Base-by-base conservation (phyloP, 2,797 vertebrate genomes). In the Pitangus sulphuratus region DNA sequence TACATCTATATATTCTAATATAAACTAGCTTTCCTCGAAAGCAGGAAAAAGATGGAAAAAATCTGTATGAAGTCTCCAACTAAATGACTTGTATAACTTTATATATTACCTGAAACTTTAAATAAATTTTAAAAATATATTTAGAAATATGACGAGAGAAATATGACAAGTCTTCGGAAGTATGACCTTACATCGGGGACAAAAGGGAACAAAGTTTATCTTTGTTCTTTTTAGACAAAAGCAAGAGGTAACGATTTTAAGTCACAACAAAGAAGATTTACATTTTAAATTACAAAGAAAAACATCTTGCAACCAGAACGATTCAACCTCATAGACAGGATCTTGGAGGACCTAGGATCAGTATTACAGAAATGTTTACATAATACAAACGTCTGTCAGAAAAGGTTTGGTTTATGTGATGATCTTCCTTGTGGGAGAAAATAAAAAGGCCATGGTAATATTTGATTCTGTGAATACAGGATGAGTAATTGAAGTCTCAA, bases 381-480 rank as follows among this genome's bases (percentile, higher is more conserved):
- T 48, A 62, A 37, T 20, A 40, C 7, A 65, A 62, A 30, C 1
- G 35, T 9, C 30, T 81, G 8, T 31, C 72, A 79, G 25, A 25
- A 88, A 86, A 44, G 4, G 3, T 71, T 84, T 69, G 16, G 16
- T 45, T 20, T 33, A 6, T 53, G 9, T 30, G 16, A 50, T 42
- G 35, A 51, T 65, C 39, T 54, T 77, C 42, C 8, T 56, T 37
- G 13, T 6, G 14, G 7, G 30, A 2, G 11, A 15, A 53, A 64
- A 70, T 1, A 11, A 76, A 2, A 13, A 25, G 1, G 0, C 18
- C 40, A 47, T 13, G 11, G 3, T 2, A 69, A 37, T 35, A 70
- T 66, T 56, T 74, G 35, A 54, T 66, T 90, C 58, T 72, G 12
- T 62, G 62, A 72, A 87, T 39, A 64, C 11, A 50, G 15, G 54